These are phyloP conservation scores for Arctia plantaginis DNA, from an alignment of 2,888 invertebrate genomes.

Conservation along the genomic window DNA sequence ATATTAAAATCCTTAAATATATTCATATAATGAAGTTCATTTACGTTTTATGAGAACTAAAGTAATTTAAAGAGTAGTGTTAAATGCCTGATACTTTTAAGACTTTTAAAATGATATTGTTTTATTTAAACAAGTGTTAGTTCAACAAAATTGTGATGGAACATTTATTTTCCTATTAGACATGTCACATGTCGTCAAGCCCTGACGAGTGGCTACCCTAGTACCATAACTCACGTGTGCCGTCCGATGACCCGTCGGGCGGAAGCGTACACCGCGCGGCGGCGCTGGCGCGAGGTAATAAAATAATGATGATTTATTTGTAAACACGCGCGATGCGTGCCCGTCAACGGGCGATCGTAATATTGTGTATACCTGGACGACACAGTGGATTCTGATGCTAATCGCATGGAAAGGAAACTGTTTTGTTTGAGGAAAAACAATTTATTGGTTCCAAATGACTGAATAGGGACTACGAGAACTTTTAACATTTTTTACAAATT, in stretches of 20 bases:
- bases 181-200: constrained; percentile 25
- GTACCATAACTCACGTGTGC: constrained; percentile 49
- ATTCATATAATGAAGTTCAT: background rate
- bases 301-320: constrained; percentile 85
- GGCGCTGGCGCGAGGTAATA: constrained; percentile 68
- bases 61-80: too few relatives aligned
- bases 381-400: constrained; percentile 29
- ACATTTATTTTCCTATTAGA: background rate
- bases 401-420: background rate
- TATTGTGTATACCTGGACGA: constrained; percentile 61
- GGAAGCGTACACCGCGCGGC: constrained; percentile 58
- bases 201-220: constrained; percentile 45
- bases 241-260: constrained; percentile 54
- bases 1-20: background rate
- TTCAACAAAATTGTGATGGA: background rate
- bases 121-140: background rate
- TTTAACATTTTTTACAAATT: background rate
- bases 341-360: constrained; percentile 75
- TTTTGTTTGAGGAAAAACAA: background rate
- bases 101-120: background rate
- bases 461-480: background rate
- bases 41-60: background rate
- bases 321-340: constrained; percentile 76
- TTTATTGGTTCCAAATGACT: background rate
- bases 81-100: background rate